Evolutionary conservation across 2,113 vertebrate genomes (phyloP).

Genomic region (Puntigrus tetrazona): DNA sequence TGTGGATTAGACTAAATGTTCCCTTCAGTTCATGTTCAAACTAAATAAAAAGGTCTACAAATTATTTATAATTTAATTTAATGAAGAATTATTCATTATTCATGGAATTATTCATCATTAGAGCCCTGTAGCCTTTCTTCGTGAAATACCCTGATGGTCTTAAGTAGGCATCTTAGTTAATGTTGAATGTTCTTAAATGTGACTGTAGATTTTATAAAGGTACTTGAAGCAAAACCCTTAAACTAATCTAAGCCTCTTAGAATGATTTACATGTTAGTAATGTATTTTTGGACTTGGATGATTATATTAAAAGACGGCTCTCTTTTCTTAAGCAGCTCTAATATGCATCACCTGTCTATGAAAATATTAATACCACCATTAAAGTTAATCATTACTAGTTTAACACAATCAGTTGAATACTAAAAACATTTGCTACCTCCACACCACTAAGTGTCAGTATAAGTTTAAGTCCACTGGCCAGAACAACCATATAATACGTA

Average conservation of each 20-base stretch:
- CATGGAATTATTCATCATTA: constrained; percentile 6
- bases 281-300: neutral
- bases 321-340: neutral
- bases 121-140: neutral
- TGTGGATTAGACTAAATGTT: constrained; percentile 7
- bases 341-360: neutral
- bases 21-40: constrained; percentile 6
- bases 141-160: neutral
- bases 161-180: neutral
- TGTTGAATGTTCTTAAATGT: neutral
- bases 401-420: neutral
- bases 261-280: neutral
- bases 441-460: neutral
- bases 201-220: neutral
- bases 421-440: neutral
- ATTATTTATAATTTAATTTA: constrained; percentile 19
- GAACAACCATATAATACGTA: too few relatives aligned
- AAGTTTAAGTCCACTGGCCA: neutral
- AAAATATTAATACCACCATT: neutral
- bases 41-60: neutral
- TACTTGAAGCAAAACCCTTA: neutral
- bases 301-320: neutral
- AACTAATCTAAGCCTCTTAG: neutral
- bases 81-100: constrained; percentile 11
- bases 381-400: neutral